Base-by-base conservation (phyloP, 92 coral and sea anemone genomes). In the Heteractis magnifica region DNA sequence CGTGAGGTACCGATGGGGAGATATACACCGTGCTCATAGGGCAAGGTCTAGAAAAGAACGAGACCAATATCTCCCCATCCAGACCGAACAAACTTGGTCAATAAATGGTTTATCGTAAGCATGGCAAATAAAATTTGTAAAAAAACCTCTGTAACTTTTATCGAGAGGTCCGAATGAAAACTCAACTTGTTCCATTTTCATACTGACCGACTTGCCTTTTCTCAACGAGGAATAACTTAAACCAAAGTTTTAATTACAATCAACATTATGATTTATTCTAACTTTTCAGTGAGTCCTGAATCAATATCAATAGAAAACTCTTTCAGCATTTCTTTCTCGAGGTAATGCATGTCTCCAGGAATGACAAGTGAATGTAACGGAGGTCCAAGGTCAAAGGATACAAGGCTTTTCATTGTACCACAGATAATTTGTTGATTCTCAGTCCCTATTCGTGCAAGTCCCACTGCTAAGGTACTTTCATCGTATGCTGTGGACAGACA, bases 311-410 rank as follows among this genome's bases (percentile, higher is more conserved):
- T 58, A 16, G 98, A 93, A 86, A 94, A 96, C 59, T 85, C 85
- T 73, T 90, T 87, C 10, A 96, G 86, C 98, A 96, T 96, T 80
- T 94, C 99, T 18, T 88, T 92, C 83, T 96, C 99, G 16, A 96
- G 77, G 77, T 92, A 96, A 86, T 96, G 99, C 84, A 96, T 83
- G 56, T 94, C 84, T 56, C 98, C 99, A 5, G 99, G 99, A 81
- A 96, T 94, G 8, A 94, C 91, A 19, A 96, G 94, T 1, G 99
- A 96, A 83, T 96, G 99, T 53, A 96, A 68, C 1, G 99, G 99
- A 3, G 92, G 91, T 44, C 99, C 99, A 68, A 96, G 88, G 87
- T 94, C 97, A 58, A 58, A 79, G 50, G 90, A 75, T 49, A 83
- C 84, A 62, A 96, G 89, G 79, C 90, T 86, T 65, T 90, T 94